Evolutionary conservation across 2,113 vertebrate genomes (phyloP), one percentile per base, ranked within the genome.

Genomic region (Galemys pyrenaicus): DNA sequence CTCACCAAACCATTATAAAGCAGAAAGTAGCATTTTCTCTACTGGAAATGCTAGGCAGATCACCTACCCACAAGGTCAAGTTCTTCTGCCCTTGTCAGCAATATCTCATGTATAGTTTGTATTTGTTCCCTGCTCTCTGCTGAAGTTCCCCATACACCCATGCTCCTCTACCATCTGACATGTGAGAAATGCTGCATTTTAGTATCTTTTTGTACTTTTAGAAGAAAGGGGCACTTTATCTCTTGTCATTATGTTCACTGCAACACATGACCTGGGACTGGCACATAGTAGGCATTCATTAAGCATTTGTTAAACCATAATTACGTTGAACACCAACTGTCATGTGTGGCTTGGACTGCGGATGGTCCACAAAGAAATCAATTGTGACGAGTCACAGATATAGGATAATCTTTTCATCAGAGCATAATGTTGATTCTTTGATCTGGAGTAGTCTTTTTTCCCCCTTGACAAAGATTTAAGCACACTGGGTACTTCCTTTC

Each of bases 401-500:
- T 74, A 87, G 91, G 89, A 92, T 92, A 87, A 83, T 86, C 79
- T 95, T 96, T 82, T 85, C 82, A 86, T 88, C 84, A 91, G 68
- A 68, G 78, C 24, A 37, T 92, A 82, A 80, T 46, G 56, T 94
- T 78, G 56, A 58, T n/a, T 88, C 82, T 95, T 91, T 95, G 91
- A 96, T 75, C 86, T 84, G 15, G 35, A 80, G 74, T 39, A 95
- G 46, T 35, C 73, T 89, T 79, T 82, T 89, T 87, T 28, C 24
- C 3, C 88, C 92, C 93, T 44, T 86, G 95, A 94, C 86, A 79
- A 92, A 95, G 94, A 92, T 39, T 92, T 95, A 96, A 95, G 83
- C 91, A 89, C 87, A 92, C 56, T 39, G 51, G 78, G 94, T 92
- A 71, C 93, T 96, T 91, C 95, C 94, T 96, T 97, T 96, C 95